phyloP scores from a whole-genome alignment of 2,113 vertebrate species.

The Misgurnus anguillicaudatus region DNA sequence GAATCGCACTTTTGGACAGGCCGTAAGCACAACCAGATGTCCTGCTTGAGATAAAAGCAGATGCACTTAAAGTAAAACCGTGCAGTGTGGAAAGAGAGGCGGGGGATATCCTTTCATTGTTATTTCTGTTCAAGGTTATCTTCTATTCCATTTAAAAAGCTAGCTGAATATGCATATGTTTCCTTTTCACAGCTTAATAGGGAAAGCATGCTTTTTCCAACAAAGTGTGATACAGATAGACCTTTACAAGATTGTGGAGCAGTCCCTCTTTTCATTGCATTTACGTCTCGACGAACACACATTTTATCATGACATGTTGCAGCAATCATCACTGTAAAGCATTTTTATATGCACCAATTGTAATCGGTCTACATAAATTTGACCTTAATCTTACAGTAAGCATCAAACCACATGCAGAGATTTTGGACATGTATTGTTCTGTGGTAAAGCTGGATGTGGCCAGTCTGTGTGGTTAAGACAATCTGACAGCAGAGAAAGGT shows the following conservation, averaged over 20 bases:
- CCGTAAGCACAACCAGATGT: slow-evolving; percentile 52
- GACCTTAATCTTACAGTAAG: not conserved
- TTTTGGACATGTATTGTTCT: not conserved
- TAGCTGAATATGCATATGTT: slow-evolving; percentile 51
- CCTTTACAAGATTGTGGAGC: not conserved
- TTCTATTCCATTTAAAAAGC: slow-evolving; percentile 54
- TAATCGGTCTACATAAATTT: too few species aligned
- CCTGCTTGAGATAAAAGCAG: slow-evolving; percentile 60
- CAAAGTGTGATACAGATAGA: not conserved
- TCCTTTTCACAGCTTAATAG: slow-evolving; percentile 36
- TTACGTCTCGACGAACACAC: too few species aligned
- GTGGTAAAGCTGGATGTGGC: not conserved
- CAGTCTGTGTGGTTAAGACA: slow-evolving; percentile 39
- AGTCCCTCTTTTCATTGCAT: not conserved
- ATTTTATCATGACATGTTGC: too few species aligned
- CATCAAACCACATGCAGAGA: not conserved
- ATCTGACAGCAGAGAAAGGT: slow-evolving; percentile 60
- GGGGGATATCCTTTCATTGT: slow-evolving; percentile 53
- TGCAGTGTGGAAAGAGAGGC: slow-evolving; percentile 23
- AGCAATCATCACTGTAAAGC: too few species aligned
- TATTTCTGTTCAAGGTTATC: slow-evolving; percentile 62
- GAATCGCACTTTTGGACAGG: slow-evolving; percentile 45
- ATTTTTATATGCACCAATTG: too few species aligned
- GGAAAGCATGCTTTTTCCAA: slow-evolving; percentile 11
- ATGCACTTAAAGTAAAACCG: slow-evolving; percentile 48